A percentile compares a stretch with the other conserved stretches of the same genome.
Evolutionary conservation across 2,797 vertebrate genomes (phyloP).

Genomic region (Apodemus agrarius): DNA sequence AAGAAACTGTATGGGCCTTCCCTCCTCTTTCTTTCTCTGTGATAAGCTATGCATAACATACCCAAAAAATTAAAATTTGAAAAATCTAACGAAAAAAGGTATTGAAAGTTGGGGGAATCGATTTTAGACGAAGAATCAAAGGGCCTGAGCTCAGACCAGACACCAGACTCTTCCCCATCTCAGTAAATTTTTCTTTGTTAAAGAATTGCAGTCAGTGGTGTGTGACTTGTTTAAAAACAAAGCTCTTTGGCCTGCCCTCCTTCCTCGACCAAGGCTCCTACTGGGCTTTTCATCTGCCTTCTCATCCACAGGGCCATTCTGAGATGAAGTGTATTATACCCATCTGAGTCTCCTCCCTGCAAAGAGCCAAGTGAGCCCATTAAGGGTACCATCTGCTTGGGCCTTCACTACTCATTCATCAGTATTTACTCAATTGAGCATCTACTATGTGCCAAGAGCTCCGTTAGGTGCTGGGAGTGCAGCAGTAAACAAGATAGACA

Average conservation of each 20-base stretch:
- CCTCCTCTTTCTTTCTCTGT: neutral
- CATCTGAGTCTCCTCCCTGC: conserved; percentile 52
- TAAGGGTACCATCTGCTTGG: conserved; percentile 74
- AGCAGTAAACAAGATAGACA: conserved; percentile 61
- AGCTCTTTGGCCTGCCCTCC: conserved; percentile 27
- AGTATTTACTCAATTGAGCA: conserved; percentile 75
- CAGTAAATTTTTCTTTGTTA: neutral
- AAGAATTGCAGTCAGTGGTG: neutral
- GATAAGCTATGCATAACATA: conserved; percentile 32
- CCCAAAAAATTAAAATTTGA: conserved; percentile 37
- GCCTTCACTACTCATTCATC: conserved; percentile 75
- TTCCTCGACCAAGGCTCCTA: conserved; percentile 19
- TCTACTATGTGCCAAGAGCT: conserved; percentile 74
- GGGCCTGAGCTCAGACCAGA: neutral
- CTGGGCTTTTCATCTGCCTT: conserved; percentile 65
- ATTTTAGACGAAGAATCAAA: conserved; percentile 45
- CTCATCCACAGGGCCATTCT: neutral
- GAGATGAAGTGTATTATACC: conserved; percentile 22
- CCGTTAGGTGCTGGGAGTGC: conserved; percentile 54
- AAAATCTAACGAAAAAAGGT: conserved; percentile 27
- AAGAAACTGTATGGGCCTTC: neutral
- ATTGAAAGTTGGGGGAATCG: neutral
- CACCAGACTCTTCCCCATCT: neutral
- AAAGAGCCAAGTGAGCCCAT: conserved; percentile 75
- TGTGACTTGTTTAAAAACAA: neutral